Percentiles rank a stretch among this genome's conserved stretches.
Evolutionary conservation across 2,888 invertebrate species (phyloP).

Genomic region (Drosophila vallismaia): DNA sequence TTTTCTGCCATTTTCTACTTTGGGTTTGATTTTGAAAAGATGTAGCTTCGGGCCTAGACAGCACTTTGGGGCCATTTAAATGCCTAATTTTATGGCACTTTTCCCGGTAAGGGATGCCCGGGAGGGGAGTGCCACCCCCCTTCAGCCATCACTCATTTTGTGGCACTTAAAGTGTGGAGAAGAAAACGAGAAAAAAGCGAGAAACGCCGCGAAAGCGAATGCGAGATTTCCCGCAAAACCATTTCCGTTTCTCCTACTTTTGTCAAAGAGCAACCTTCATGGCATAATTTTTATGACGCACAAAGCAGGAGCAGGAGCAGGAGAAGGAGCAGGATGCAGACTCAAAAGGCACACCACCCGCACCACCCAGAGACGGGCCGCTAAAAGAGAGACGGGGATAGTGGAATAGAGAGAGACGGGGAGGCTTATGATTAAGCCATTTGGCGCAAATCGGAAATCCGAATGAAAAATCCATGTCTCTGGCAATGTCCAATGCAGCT

Average conservation of each 20-base stretch:
- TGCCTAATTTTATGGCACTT: conserved; percentile 22
- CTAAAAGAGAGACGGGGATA: background rate
- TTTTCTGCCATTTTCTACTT: background rate
- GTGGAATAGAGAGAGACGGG: background rate
- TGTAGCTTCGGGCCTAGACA: conserved; percentile 23
- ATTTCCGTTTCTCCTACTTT: background rate
- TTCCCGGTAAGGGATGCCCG: background rate
- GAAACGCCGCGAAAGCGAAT: too few relatives aligned
- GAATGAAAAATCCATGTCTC: conserved; percentile 39
- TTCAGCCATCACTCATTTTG: conserved; percentile 19
- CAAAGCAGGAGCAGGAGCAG: background rate
- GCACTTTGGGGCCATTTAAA: conserved; percentile 30
- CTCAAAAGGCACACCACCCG: background rate
- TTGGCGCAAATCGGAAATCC: conserved; percentile 40
- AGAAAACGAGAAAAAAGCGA: background rate
- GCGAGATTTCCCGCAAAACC: background rate
- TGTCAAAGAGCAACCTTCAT: conserved; percentile 5
- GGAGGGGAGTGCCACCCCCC: background rate
- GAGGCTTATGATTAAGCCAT: conserved; percentile 39
- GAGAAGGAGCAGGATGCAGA: background rate
- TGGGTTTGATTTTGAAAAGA: background rate
- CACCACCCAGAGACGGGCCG: background rate
- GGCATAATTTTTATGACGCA: conserved; percentile 1
- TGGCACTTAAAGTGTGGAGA: conserved; percentile 23
- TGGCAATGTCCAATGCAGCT: conserved; percentile 28